Conservation (phyloP, 2,888 invertebrate genomes). For the Volucella zonaria region DNA sequence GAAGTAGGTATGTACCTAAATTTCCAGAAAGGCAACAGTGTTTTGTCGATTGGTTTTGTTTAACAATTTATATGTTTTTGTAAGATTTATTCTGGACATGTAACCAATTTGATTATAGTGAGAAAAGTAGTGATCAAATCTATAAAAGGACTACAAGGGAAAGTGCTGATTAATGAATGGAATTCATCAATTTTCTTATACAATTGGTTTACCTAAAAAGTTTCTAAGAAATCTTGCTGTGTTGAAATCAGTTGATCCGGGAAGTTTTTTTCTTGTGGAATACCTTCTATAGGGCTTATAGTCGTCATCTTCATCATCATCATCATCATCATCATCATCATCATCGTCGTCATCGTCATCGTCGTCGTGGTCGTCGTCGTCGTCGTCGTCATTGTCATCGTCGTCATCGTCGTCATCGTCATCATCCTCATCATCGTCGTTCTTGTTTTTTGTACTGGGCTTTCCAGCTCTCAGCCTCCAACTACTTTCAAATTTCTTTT, state of each 20-base stretch:
- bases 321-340: slow-evolving; percentile 82
- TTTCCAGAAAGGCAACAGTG: no score
- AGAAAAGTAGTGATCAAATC: slow-evolving; percentile 29
- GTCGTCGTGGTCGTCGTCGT: slow-evolving; percentile 83
- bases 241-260: slow-evolving; percentile 79
- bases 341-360: slow-evolving; percentile 80
- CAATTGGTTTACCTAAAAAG: slow-evolving; percentile 82
- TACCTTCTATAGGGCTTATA: slow-evolving; percentile 79
- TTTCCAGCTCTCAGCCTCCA: slow-evolving; percentile 77
- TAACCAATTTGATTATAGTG: slow-evolving; percentile 42
- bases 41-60: no score
- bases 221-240: slow-evolving; percentile 78
- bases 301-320: slow-evolving; percentile 82
- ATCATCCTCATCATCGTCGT: slow-evolving; percentile 81
- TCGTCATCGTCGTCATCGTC: slow-evolving; percentile 80
- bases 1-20: no score
- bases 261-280: slow-evolving; percentile 76
- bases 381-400: slow-evolving; percentile 81
- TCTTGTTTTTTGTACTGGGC: slow-evolving; percentile 80
- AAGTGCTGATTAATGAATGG: slow-evolving; percentile 8
- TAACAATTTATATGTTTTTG: no score
- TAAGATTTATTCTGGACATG: background rate
- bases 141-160: slow-evolving; percentile 16
- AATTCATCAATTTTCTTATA: background rate
- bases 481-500: no score